Percentiles rank a stretch among this genome's conserved stretches.
Evolutionary conservation across 2,797 vertebrate species (phyloP).

Genomic region (Pterois miles): DNA sequence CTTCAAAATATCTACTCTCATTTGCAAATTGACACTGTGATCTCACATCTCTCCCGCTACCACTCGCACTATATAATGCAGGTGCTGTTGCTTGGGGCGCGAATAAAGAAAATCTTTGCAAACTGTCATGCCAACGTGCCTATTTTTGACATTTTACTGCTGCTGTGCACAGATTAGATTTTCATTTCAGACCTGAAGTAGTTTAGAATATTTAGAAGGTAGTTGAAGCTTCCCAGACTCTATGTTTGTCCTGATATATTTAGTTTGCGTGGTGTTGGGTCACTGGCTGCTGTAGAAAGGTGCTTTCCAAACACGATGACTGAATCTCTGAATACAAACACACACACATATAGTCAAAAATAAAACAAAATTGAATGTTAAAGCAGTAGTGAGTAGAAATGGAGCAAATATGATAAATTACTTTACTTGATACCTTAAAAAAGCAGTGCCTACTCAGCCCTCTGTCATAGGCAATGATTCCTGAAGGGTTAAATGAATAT

Average conservation of each 20-base stretch:
- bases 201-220: slow-evolving; percentile 58
- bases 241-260: slow-evolving; percentile 80
- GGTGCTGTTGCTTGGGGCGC: slow-evolving; percentile 41
- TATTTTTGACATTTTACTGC: slow-evolving; percentile 46
- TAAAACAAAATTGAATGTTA: slow-evolving; percentile 8
- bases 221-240: slow-evolving; percentile 60
- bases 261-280: slow-evolving; percentile 69
- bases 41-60: slow-evolving; percentile 37
- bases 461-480: neutral
- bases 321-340: slow-evolving; percentile 38
- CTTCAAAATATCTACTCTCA: slow-evolving; percentile 35
- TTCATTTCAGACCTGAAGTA: slow-evolving; percentile 51
- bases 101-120: slow-evolving; percentile 36
- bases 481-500: neutral
- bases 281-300: slow-evolving; percentile 64
- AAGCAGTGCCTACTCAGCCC: neutral
- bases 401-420: no score
- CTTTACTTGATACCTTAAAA: neutral
- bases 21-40: slow-evolving; percentile 52
- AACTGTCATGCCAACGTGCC: slow-evolving; percentile 28
- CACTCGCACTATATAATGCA: slow-evolving; percentile 42
- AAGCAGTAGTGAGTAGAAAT: neutral
- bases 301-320: slow-evolving; percentile 68
- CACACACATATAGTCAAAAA: slow-evolving; percentile 17
- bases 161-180: slow-evolving; percentile 41